Conservation (phyloP, 2,888 invertebrate genomes). For the Eristalis tenax region DNA sequence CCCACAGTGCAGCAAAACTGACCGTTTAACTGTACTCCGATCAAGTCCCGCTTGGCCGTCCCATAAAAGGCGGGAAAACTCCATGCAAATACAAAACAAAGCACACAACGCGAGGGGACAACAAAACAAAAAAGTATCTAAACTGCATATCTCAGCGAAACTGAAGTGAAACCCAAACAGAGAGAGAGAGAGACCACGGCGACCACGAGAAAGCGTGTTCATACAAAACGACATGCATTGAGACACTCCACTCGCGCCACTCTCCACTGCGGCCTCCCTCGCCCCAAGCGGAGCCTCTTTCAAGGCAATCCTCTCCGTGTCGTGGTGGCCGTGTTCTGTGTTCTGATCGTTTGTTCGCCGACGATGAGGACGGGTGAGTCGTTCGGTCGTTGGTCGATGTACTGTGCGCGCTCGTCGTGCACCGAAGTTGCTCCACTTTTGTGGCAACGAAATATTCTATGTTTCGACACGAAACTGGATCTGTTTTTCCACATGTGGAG, state of each 20-base stretch:
- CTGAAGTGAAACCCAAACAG: constrained; percentile 49
- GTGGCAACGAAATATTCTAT: constrained; percentile 21
- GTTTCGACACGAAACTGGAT: constrained; percentile 58
- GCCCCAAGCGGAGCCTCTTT: constrained; percentile 21
- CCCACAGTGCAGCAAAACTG: constrained; percentile 5
- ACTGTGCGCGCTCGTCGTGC: not conserved
- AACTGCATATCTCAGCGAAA: constrained; percentile 49
- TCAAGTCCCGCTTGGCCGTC: not conserved
- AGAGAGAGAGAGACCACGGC: not conserved
- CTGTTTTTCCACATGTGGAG: constrained; percentile 38
- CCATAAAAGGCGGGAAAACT: constrained; percentile 7
- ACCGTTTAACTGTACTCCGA: constrained; percentile 31
- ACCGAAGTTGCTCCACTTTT: constrained; percentile 47
- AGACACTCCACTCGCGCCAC: not conserved
- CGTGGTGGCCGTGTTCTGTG: constrained; percentile 8
- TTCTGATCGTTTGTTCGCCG: not conserved
- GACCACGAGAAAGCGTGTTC: constrained; percentile 3
- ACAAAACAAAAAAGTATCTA: constrained; percentile 30
- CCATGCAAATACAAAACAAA: constrained; percentile 3
- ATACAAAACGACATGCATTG: not conserved
- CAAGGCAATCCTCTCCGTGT: constrained; percentile 56
- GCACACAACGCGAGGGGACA: not conserved
- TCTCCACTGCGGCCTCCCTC: not conserved
- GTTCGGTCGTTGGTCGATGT: not conserved
- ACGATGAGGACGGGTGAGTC: not conserved